phyloP scores from a whole-genome alignment of 2,113 vertebrate species.

The Oenanthe oenanthe region DNA sequence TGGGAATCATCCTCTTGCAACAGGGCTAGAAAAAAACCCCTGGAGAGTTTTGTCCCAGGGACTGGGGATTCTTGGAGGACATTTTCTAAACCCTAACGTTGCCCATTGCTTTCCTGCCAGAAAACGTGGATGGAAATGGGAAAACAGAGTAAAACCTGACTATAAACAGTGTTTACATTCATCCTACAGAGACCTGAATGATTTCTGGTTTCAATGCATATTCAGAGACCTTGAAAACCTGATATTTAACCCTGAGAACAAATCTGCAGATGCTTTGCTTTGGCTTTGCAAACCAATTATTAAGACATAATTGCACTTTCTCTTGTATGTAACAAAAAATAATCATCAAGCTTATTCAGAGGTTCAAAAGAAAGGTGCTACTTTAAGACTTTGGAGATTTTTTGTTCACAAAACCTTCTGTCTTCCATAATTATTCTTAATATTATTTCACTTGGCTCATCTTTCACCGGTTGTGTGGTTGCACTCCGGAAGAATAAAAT shows the following conservation, averaged over 20 bases:
- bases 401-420: constrained; percentile 39
- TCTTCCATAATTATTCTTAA: neutral
- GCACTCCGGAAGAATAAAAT: neutral
- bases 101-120: neutral
- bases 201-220: neutral
- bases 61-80: neutral
- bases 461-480: neutral
- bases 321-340: constrained; percentile 21
- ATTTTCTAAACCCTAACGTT: neutral
- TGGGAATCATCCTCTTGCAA: neutral
- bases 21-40: neutral
- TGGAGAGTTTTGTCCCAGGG: neutral
- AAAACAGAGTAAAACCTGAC: neutral
- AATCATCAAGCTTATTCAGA: constrained; percentile 19
- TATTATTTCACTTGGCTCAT: constrained; percentile 45
- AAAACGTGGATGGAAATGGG: neutral
- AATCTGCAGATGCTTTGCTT: constrained; percentile 6
- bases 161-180: neutral
- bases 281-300: constrained; percentile 26
- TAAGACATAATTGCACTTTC: constrained; percentile 70
- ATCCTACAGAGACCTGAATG: neutral
- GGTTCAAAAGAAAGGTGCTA: constrained; percentile 41
- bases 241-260: constrained; percentile 58
- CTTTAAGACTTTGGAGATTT: constrained; percentile 64
- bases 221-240: constrained; percentile 22